phyloP scores from a whole-genome alignment of 2,113 vertebrate genomes.

The Catharus fuscescens region DNA sequence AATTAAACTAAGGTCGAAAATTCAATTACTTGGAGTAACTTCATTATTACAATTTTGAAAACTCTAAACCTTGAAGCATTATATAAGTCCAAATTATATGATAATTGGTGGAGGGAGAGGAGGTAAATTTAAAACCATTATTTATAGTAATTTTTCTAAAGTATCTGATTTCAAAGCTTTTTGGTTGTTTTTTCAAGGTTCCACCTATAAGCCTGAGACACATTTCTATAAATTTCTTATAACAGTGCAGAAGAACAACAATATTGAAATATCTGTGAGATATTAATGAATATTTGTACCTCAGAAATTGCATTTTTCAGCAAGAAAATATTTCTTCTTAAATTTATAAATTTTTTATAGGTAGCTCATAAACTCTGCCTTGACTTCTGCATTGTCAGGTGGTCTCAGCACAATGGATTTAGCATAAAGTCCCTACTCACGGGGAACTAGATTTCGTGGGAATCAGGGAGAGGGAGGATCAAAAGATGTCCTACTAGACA shows the following conservation, averaged over 20 bases:
- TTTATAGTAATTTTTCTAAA: not conserved
- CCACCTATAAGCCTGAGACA: not conserved
- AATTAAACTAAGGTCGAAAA: not conserved
- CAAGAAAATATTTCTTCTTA: not conserved
- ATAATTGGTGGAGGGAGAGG: rapidly evolving
- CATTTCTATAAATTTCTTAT: not conserved
- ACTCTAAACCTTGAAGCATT: not conserved
- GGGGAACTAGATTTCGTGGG: not conserved
- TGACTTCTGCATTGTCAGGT: not conserved
- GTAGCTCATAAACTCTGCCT: not conserved
- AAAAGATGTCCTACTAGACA: not conserved
- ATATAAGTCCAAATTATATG: not conserved
- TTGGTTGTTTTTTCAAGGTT: not conserved
- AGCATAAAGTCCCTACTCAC: not conserved
- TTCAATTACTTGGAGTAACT: not conserved
- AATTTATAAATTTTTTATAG: not conserved
- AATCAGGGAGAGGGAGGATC: not conserved
- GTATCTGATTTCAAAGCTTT: not conserved
- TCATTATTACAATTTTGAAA: not conserved
- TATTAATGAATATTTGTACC: not conserved
- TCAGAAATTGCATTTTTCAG: not conserved
- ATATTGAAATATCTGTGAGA: not conserved
- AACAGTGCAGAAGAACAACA: not conserved
- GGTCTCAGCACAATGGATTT: not conserved
- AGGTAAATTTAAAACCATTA: not conserved